A percentile compares a stretch with the other conserved stretches of the same genome.
Conservation (phyloP, 1,140 invertebrate genomes). For the Ooceraea biroi region DNA sequence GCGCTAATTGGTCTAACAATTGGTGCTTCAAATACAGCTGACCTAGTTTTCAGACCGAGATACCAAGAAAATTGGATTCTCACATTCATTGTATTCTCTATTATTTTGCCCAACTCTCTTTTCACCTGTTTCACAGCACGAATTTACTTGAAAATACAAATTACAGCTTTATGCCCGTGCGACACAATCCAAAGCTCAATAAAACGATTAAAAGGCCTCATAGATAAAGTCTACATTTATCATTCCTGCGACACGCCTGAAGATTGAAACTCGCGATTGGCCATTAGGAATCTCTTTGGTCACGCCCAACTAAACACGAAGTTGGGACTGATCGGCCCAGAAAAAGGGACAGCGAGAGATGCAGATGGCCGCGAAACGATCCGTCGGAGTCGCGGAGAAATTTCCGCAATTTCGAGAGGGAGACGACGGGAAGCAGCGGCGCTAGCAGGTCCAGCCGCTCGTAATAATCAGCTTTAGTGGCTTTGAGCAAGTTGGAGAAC, state of each 20-base stretch:
- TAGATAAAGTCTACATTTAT: too few relatives aligned
- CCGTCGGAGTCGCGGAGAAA: slow-evolving; percentile 50
- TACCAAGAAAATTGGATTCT: not conserved
- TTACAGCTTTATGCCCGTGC: too few relatives aligned
- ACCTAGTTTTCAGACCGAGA: too few relatives aligned
- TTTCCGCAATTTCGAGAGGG: slow-evolving; percentile 38
- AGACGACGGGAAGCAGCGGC: slow-evolving; percentile 1
- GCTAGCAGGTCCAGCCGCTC: slow-evolving; percentile 2
- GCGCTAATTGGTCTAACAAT: slow-evolving; percentile 11
- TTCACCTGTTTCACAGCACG: too few relatives aligned
- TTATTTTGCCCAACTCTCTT: too few relatives aligned
- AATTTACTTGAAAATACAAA: not conserved
- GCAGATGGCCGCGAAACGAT: not conserved
- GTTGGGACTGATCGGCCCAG: not conserved
- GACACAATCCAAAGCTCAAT: too few relatives aligned
- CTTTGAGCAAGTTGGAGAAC: slow-evolving; percentile 31
- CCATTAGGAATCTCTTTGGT: too few relatives aligned
- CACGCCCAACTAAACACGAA: not conserved
- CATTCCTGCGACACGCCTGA: too few relatives aligned
- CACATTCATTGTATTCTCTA: not conserved
- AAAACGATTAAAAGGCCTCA: too few relatives aligned
- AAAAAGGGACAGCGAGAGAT: not conserved
- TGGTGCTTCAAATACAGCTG: not conserved
- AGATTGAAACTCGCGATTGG: too few relatives aligned
- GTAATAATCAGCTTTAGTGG: slow-evolving; percentile 46